Conservation (phyloP, 2,797 vertebrate species). For the Gymnodraco acuticeps region DNA sequence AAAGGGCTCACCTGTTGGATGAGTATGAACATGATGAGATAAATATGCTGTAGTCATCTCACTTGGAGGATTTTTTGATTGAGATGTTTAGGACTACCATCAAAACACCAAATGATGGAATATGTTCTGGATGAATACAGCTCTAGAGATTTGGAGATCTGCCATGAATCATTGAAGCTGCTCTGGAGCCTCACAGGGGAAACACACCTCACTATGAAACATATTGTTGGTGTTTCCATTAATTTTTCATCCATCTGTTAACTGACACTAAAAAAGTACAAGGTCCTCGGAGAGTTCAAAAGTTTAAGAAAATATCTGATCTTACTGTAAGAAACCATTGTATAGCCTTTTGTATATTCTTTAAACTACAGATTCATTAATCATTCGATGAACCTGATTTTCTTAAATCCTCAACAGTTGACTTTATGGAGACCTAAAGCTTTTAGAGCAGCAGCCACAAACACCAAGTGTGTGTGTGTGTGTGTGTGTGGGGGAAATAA, state of each 20-base stretch:
- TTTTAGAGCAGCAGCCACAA: constrained; percentile 13
- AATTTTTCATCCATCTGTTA: neutral
- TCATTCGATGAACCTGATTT: neutral
- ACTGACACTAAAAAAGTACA: neutral
- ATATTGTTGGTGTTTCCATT: neutral
- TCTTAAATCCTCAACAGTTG: neutral
- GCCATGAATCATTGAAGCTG: neutral
- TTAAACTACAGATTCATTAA: neutral
- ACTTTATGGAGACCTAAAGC: neutral
- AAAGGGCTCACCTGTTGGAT: neutral
- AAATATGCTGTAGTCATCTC: too few species aligned
- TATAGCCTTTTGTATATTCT: neutral
- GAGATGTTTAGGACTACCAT: neutral
- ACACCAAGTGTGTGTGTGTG: constrained; percentile 17
- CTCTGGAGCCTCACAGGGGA: neutral
- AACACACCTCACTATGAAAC: neutral
- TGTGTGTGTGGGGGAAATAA: constrained; percentile 7
- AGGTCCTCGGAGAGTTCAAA: neutral
- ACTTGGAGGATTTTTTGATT: neutral
- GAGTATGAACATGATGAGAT: too few species aligned
- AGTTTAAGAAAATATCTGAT: neutral
- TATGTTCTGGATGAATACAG: neutral
- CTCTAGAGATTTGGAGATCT: neutral
- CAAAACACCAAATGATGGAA: too few species aligned
- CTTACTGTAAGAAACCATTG: neutral